These are phyloP conservation scores for Colostygia pectinataria DNA, from an alignment of 2,888 invertebrate species.

Conservation along the genomic window DNA sequence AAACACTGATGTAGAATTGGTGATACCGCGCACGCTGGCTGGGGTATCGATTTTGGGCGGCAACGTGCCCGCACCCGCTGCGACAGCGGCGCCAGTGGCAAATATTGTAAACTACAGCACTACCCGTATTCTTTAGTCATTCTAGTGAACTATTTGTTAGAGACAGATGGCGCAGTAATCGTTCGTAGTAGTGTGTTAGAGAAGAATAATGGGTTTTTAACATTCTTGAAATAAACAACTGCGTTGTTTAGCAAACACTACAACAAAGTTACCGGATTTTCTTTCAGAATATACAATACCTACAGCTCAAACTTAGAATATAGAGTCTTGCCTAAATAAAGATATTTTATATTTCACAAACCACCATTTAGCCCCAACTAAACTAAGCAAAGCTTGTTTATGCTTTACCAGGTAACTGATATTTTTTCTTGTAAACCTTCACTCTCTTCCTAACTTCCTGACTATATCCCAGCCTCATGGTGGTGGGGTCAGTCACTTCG, in stretches of 20 bases:
- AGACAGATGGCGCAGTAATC: constrained; percentile 55
- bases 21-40: constrained; percentile 67
- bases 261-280: too few species aligned
- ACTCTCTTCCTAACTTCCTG: too few species aligned
- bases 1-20: constrained; percentile 68
- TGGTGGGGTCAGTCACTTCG: too few species aligned
- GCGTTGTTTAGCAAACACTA: constrained; percentile 1
- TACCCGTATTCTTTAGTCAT: constrained; percentile 19
- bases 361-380: too few species aligned
- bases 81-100: constrained; percentile 48
- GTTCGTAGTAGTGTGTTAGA: constrained; percentile 10
- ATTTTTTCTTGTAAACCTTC: too few species aligned
- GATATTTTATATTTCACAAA: too few species aligned
- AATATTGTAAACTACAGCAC: constrained; percentile 29
- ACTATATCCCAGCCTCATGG: too few species aligned
- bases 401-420: too few species aligned
- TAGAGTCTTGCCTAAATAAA: too few species aligned
- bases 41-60: constrained; percentile 79
- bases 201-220: constrained; percentile 1
- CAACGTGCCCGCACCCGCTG: constrained; percentile 45
- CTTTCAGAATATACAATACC: too few species aligned
- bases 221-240: constrained; percentile 1
- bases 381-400: too few species aligned
- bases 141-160: constrained; percentile 11
- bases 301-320: too few species aligned